Evolutionary conservation across 2,797 vertebrate genomes (phyloP).

Genomic region (Pangasius mekongensis): DNA sequence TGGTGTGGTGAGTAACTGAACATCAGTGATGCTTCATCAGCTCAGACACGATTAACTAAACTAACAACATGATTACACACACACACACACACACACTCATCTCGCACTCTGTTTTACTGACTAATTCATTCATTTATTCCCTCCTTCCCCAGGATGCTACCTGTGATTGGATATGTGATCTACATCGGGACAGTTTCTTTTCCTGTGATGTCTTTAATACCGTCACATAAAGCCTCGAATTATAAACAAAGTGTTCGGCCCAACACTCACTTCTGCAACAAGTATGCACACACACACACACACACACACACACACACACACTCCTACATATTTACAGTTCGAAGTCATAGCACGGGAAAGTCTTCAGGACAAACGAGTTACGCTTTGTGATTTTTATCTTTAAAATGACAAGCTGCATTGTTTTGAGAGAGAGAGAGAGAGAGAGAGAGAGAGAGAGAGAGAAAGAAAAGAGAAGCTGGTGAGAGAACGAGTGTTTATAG

Average conservation of each 20-base stretch:
- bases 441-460: too few species aligned
- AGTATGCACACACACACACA: conserved; percentile 34
- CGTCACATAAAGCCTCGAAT: background rate
- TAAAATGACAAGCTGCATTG: too few species aligned
- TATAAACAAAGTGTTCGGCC: background rate
- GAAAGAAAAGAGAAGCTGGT: too few species aligned
- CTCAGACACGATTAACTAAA: background rate
- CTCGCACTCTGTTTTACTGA: background rate
- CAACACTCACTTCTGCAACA: conserved; percentile 41
- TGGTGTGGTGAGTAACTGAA: conserved; percentile 72
- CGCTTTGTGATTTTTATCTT: too few species aligned
- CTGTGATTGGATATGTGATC: conserved; percentile 62
- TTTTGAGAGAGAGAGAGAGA: too few species aligned
- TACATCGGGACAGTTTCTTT: conserved; percentile 62
- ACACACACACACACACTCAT: background rate
- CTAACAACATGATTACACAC: background rate
- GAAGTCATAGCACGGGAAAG: background rate
- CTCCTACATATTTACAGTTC: background rate
- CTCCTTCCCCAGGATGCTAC: conserved; percentile 64
- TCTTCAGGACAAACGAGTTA: too few species aligned
- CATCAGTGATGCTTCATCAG: background rate
- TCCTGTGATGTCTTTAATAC: conserved; percentile 4
- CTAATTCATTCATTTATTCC: background rate
- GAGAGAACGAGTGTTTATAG: too few species aligned
- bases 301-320: conserved; percentile 12